A percentile compares a stretch with the other conserved stretches of the same genome.
Conservation (phyloP, 2,113 vertebrate genomes). For the Oxygymnocypris stewartii region DNA sequence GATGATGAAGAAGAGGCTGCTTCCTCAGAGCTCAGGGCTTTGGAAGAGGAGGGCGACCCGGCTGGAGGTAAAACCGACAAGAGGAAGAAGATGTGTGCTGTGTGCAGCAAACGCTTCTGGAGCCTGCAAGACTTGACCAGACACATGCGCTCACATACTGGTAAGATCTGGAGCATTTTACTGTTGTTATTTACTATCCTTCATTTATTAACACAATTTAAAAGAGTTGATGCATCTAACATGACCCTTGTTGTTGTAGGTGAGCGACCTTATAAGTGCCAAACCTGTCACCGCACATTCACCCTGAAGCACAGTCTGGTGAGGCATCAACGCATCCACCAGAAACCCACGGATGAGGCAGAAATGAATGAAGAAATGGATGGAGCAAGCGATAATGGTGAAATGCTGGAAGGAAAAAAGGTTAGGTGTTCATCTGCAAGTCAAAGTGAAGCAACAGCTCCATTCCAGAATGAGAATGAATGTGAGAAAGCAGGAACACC, state of each 20-base stretch:
- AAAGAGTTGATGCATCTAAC: neutral
- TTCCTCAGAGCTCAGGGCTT: constrained; percentile 47
- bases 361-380: constrained; percentile 74
- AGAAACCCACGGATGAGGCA: constrained; percentile 76
- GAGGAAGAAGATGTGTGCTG: constrained; percentile 95
- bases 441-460: constrained; percentile 80
- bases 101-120: constrained; percentile 97
- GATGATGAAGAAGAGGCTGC: constrained; percentile 53
- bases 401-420: constrained; percentile 40
- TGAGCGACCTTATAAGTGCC: constrained; percentile 93
- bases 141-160: constrained; percentile 97
- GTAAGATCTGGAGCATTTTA: constrained; percentile 66
- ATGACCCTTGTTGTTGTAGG: constrained; percentile 68
- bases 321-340: constrained; percentile 93
- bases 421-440: constrained; percentile 63
- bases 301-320: constrained; percentile 98
- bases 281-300: constrained; percentile 94
- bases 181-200: neutral
- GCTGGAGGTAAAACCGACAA: constrained; percentile 83
- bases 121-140: constrained; percentile 96
- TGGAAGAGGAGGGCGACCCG: constrained; percentile 34
- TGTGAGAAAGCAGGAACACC: constrained; percentile 28
- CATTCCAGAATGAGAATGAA: constrained; percentile 81
- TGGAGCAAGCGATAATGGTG: constrained; percentile 50
- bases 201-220: neutral